Evolutionary conservation across 2,113 vertebrate genomes (phyloP).

Genomic region (Myanophis thanlyinensis): DNA sequence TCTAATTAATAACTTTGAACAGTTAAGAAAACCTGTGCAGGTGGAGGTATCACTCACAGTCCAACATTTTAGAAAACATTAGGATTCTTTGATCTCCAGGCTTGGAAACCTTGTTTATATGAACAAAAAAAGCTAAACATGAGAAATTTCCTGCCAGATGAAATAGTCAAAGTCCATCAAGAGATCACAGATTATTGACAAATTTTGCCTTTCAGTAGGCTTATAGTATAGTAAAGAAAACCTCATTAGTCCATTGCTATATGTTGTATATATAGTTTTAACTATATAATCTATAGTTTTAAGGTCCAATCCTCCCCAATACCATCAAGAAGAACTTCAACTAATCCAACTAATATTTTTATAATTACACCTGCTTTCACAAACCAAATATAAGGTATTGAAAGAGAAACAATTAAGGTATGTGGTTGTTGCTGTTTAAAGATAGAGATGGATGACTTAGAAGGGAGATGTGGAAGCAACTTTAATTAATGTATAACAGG

Average conservation of each 20-base stretch:
- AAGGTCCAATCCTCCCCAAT: neutral
- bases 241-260: neutral
- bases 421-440: neutral
- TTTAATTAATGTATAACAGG: neutral
- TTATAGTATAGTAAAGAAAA: neutral
- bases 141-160: neutral
- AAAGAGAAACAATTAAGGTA: neutral
- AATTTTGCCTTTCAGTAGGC: neutral
- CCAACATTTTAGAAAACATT: neutral
- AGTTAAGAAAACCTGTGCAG: neutral
- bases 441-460: neutral
- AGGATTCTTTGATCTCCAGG: neutral
- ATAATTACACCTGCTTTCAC: neutral
- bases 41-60: neutral
- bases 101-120: neutral
- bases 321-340: too few relatives aligned
- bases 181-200: neutral
- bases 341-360: neutral
- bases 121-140: neutral
- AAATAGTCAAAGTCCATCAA: neutral
- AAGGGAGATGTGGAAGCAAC: neutral
- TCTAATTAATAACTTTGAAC: neutral
- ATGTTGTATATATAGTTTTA: too few relatives aligned
- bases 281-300: neutral
- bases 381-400: neutral